These are phyloP conservation scores for Capromys pilorides DNA, from an alignment of 2,797 vertebrate species.

Conservation along the genomic window DNA sequence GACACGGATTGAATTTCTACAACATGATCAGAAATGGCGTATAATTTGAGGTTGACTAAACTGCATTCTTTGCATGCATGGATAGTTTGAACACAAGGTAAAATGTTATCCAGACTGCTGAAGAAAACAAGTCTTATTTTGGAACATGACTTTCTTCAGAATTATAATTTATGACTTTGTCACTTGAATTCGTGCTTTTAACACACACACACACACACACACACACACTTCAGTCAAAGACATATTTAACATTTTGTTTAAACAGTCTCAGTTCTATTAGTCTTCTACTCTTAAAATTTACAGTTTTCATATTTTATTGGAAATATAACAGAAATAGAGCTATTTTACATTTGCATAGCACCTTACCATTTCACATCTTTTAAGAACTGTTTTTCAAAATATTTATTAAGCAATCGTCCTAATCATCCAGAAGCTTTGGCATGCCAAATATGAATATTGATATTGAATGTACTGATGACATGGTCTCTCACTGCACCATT, in stretches of 20 bases:
- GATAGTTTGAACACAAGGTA: conserved; percentile 82
- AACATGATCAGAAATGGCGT: conserved; percentile 67
- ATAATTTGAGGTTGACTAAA: conserved; percentile 73
- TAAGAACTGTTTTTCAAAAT: conserved; percentile 51
- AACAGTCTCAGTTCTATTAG: conserved; percentile 58
- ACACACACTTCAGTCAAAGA: conserved; percentile 55
- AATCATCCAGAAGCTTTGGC: neutral
- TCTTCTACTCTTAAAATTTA: conserved; percentile 60
- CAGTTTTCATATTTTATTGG: conserved; percentile 30
- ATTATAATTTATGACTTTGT: conserved; percentile 81
- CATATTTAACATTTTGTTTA: conserved; percentile 65
- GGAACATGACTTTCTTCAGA: conserved; percentile 78
- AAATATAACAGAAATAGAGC: conserved; percentile 34
- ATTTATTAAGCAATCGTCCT: conserved; percentile 14
- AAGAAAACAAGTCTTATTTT: conserved; percentile 82
- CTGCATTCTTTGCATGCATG: conserved; percentile 73
- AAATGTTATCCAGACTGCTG: conserved; percentile 81
- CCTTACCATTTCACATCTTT: conserved; percentile 50
- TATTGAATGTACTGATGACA: neutral
- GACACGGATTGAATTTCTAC: conserved; percentile 67
- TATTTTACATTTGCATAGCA: conserved; percentile 28
- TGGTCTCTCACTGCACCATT: neutral
- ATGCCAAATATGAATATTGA: neutral
- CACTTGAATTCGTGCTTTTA: conserved; percentile 77
- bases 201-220: conserved; percentile 41